Percentiles rank a stretch among this genome's conserved stretches.
Evolutionary conservation across 2,797 vertebrate species (phyloP).

Genomic region (Anguilla megastoma): DNA sequence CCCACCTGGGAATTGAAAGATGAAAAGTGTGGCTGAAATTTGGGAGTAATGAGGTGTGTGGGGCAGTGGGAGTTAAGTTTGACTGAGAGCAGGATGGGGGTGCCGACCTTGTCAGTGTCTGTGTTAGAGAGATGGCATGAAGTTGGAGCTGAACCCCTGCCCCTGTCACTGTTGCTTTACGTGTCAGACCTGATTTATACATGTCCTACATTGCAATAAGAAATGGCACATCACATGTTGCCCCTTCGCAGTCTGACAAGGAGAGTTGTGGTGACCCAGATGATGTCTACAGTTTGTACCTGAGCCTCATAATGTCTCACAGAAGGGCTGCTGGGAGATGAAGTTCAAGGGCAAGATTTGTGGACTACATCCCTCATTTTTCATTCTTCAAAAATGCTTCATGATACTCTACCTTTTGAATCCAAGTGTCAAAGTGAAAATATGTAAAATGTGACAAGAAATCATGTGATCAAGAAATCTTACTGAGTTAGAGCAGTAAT

Average conservation of each 20-base stretch:
- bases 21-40: not conserved
- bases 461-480: not conserved
- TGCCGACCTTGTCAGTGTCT: not conserved
- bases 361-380: not conserved
- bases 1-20: not conserved
- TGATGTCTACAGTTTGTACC: not conserved
- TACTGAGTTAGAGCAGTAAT: not conserved
- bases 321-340: not conserved
- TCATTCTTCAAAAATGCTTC: not conserved
- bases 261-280: not conserved
- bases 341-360: not conserved
- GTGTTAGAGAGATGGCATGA: not conserved
- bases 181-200: not conserved
- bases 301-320: not conserved
- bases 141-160: not conserved
- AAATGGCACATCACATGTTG: not conserved
- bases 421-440: not conserved
- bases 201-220: not conserved
- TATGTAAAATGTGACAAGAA: not conserved
- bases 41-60: not conserved
- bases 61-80: not conserved
- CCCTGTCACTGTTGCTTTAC: not conserved
- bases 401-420: not conserved
- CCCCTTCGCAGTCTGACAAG: not conserved
- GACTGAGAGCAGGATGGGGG: not conserved